Evolutionary conservation across 2,113 vertebrate species (phyloP), one percentile per base, ranked within the genome.

Genomic region (Thamnaconus septentrionalis): DNA sequence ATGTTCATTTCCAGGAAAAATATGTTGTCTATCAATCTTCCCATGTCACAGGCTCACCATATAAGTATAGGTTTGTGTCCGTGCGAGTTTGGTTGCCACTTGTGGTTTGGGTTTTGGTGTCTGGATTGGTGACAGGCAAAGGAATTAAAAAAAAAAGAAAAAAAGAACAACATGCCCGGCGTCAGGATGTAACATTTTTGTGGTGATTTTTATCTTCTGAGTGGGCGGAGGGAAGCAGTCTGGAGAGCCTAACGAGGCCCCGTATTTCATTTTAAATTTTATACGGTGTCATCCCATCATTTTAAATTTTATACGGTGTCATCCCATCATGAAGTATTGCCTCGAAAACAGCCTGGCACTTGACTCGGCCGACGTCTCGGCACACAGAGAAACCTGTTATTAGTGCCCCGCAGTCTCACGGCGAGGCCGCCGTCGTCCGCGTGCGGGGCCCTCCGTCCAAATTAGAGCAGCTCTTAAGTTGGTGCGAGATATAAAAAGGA

Each of bases 401-500:
- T 85, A 75, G 72, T 76, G 75, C 61, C 49, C 43, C 43, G 4
- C 59, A 56, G 31, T 12, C 11, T 73, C 72, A 53, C 69, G 58
- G 59, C 59, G 50, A 61, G 52, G 53, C 68, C 67, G 58, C 60
- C 71, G 59, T 69, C 63, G 46, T 79, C 56, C 76, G 50, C 59
- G 69, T 73, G 75, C 81, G 80, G 50, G 78, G 64, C 65, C 53
- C 69, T 80, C 69, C 59, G 43, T 72, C 67, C 45, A 75, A 85
- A 87, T 79, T 76, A 78, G 73, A 78, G 59, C 64, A 55, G 54
- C 74, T 76, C 74, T 75, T 73, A 44, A 62, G 48, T 56, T 69
- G 83, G 62, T 66, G 68, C 69, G 65, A 53, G 85, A 81, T 87
- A 85, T 79, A 83, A 89, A 31, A 88, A 76, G 74, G 81, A 83